phyloP scores from a whole-genome alignment of 2,113 vertebrate species.

The Saguinus imperator region DNA sequence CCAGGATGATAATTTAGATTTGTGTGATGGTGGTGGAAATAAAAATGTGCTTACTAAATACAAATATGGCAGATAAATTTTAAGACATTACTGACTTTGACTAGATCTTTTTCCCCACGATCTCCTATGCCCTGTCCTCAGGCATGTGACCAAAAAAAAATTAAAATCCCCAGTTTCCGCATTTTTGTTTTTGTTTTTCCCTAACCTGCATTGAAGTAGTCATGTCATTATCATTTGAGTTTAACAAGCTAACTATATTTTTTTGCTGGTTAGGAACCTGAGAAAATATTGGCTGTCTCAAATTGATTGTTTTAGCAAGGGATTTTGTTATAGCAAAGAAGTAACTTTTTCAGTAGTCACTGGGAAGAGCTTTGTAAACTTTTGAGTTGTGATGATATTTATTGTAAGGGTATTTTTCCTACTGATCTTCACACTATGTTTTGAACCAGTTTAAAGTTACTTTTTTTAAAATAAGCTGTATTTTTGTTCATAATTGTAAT shows the following conservation, averaged over 20 bases:
- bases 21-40: neutral
- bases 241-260: conserved; percentile 22
- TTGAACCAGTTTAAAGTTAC: neutral
- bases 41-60: conserved; percentile 7
- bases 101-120: neutral
- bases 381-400: neutral
- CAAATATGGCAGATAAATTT: neutral
- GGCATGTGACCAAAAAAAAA: neutral
- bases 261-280: neutral
- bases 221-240: conserved; percentile 3
- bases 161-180: neutral
- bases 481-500: neutral
- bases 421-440: conserved; percentile 18
- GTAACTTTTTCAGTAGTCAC: neutral
- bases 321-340: neutral
- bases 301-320: neutral
- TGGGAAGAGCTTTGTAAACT: neutral
- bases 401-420: conserved; percentile 26
- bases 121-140: neutral
- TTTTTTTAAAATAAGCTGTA: neutral
- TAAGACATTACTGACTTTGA: conserved; percentile 10
- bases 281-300: conserved; percentile 35
- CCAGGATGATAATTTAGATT: neutral
- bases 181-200: neutral
- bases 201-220: neutral